Base-by-base conservation (phyloP, 92 coral and sea anemone species). In the Zoanthus gigantus region DNA sequence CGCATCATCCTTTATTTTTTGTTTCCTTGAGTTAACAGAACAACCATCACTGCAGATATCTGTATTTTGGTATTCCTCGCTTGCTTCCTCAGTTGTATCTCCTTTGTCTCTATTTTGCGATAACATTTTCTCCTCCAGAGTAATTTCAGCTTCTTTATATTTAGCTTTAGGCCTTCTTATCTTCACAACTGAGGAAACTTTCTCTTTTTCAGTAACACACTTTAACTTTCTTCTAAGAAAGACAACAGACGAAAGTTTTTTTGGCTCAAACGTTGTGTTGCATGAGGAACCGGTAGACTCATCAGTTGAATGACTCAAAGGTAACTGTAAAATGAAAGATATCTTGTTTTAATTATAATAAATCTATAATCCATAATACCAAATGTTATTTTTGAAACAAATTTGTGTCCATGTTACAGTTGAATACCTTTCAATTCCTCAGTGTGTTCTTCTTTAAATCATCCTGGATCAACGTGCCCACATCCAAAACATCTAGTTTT, bases 151-250 rank as follows among this genome's bases (percentile, higher is more conserved):
- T 46, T 65, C 58, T 9, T 18, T 60, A 50, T 50, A 11, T 45
- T 79, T 81, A 9, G 7, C 44, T 67, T 10, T 12, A 18, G 61
- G 76, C 31, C 85, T 65, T 47, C 47, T 81, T 45, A 81, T 63
- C 9, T 14, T 67, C 74, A 81, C 85, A 63, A 81, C 74, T 7
- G 85, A 81, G 46, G 85, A 52, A 7, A 81, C 32, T 34, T 80
- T 69, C 34, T 46, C 68, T 42, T 45, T 80, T 80, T 28, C 61
- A 18, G 32, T 46, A 13, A 46, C 29, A 46, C 37, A 58, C 31
- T 37, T 65, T 46, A 61, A 54, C 13, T 69, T 57, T 45, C 57
- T 80, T 47, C 65, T 80, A n/a, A 18, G 47, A 28, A 80, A 44
- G 9, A 80, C 50, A 47, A 80, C 84, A 44, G 84, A 80, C n/a